Evolutionary conservation across 2,797 vertebrate genomes (phyloP).

Genomic region (Tolypeutes matacus): DNA sequence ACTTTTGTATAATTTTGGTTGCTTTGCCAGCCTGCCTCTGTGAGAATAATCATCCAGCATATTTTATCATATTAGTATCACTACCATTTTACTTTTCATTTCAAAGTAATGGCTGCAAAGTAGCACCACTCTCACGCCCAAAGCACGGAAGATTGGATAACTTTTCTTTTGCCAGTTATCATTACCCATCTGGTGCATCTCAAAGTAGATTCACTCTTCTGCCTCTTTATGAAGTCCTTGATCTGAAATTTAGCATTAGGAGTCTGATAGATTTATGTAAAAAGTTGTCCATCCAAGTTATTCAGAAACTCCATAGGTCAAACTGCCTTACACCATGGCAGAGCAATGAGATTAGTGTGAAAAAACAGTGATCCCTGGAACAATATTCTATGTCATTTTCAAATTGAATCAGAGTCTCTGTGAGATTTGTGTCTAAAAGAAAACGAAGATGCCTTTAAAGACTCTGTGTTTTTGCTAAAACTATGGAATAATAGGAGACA

Average conservation of each 20-base stretch:
- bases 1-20: neutral
- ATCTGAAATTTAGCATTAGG: neutral
- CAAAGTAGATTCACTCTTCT: neutral
- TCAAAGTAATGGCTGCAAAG: neutral
- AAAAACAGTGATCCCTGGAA: slow-evolving; percentile 15
- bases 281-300: neutral
- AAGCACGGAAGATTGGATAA: neutral
- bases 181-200: neutral
- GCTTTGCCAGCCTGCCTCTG: neutral
- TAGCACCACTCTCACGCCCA: neutral
- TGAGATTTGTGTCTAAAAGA: neutral
- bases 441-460: neutral
- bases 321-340: neutral
- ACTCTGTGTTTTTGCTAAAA: neutral
- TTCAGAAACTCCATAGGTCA: neutral
- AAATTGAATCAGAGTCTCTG: slow-evolving; percentile 40
- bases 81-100: neutral
- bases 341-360: neutral
- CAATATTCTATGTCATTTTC: neutral
- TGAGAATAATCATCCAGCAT: neutral
- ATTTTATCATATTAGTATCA: neutral
- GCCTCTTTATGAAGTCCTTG: neutral
- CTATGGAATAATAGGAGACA: neutral
- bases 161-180: neutral
- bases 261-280: neutral